Base-by-base conservation (phyloP, 2,113 vertebrate species). In the Scortum barcoo region DNA sequence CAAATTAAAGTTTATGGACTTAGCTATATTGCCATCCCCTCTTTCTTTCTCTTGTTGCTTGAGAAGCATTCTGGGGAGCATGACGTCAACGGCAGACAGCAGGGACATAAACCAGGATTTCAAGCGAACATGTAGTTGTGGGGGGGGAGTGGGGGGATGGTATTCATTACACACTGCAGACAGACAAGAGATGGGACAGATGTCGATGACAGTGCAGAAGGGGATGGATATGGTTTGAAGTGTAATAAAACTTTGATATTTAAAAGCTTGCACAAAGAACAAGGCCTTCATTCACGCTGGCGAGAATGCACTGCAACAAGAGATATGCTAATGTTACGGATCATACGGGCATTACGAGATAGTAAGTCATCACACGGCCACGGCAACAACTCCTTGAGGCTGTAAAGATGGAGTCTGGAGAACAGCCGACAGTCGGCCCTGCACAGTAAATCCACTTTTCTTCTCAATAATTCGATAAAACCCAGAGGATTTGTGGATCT, bases 1-100 rank as follows among this genome's bases (percentile, higher is more conserved):
- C 83, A 71, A 82, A 92, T 91, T 86, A 85, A 84, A 86, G 40
- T 93, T 93, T 92, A 93, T 90, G 71, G 87, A 63, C 19, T 72
- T 76, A 76, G 81, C 73, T 75, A 68, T 66, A 36, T 68, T 50
- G 65, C 80, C 56, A 28, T 87, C 71, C 28, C 56, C 48, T 76
- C 44, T 13, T 48, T 76, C 44, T 13, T 48, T 57, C 57, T 83
- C 80, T 66, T 46, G 76, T 36, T 24, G 61, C 87, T 82, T 86
- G 70, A 88, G 85, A 84, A 53, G 84, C 82, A 84, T 90, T 86
- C 69, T 85, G 70, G 69, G 63, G 78, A 75, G 57, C 19, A 66
- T 92, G 92, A 93, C 79, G 72, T 93, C 81, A 86, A 76, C 73
- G 22, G 14, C 71, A 77, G 83, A 87, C 85, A 85, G 62, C 83